Evolutionary conservation across 2,113 vertebrate species (phyloP), one percentile per base, ranked within the genome.

Genomic region (Ammodytes dubius): DNA sequence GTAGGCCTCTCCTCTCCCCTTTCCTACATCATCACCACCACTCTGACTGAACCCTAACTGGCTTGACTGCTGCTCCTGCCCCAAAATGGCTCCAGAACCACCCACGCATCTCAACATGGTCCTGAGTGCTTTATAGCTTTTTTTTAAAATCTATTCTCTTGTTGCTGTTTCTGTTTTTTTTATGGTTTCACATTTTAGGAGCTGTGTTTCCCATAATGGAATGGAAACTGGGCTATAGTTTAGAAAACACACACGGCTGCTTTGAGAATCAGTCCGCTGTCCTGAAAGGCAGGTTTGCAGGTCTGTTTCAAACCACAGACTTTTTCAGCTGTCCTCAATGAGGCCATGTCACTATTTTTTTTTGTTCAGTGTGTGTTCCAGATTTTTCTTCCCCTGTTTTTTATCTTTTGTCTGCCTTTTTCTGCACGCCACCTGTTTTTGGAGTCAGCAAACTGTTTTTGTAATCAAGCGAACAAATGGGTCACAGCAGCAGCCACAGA

Each of bases 341-440:
- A 84, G 87, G 72, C 40, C 73, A 27, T 78, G 60, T 69, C 58
- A 47, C 74, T 87, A 54, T 67, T 82, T 65, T 53, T 17, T 54
- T 82, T 68, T 53, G 19, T 54, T 71, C 45, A 19, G 39, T 14
- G 7, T 68, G 12, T 69, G 75, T 70, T 83, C 85, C 77, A 89
- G 87, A 88, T 93, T 88, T 88, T 68, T 17, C 56, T 71, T n/a
- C 56, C 45, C 81, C 27, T 27, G 27, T 81, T 10, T 81, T 61
- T 65, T 85, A 60, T 70, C 63, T 64, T 89, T 80, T 52, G 66
- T 75, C 61, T 77, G 49, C 1, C 6, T 64, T 27, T 88, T 67
- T 76, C 75, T 78, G 83, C 56, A 49, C 82, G 71, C 79, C 90
- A 93, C 89, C 91, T 95, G 92, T 87, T 93, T 91, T 85, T 84